Evolutionary conservation across 1,140 invertebrate genomes (phyloP).

Genomic region (Hypsibius dujardini): DNA sequence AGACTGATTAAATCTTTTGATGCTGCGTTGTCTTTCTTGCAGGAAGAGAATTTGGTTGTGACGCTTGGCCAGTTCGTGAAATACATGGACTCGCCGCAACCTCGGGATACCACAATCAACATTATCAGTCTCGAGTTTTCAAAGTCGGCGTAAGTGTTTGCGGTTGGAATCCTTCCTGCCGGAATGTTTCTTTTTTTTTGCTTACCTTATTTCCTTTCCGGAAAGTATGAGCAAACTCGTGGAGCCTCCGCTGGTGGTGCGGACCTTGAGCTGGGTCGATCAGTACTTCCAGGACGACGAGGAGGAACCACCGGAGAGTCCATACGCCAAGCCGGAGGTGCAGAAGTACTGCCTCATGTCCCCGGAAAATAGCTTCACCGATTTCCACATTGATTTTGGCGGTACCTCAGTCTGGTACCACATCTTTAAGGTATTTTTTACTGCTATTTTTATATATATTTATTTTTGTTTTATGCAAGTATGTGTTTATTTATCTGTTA

Average conservation of each 20-base stretch:
- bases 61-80: too few relatives aligned
- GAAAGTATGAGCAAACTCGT: slow-evolving; percentile 31
- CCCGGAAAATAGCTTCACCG: slow-evolving; percentile 66
- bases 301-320: slow-evolving; percentile 32
- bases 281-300: slow-evolving; percentile 44
- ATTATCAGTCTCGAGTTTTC: too few relatives aligned
- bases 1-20: too few relatives aligned
- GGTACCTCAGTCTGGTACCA: slow-evolving; percentile 90
- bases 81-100: too few relatives aligned
- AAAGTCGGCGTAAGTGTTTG: too few relatives aligned
- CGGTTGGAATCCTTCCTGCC: too few relatives aligned
- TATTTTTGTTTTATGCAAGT: slow-evolving; percentile 9
- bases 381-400: slow-evolving; percentile 88
- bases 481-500: too few relatives aligned
- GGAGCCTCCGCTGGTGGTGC: slow-evolving; percentile 52
- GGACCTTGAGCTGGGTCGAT: slow-evolving; percentile 62
- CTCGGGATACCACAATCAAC: too few relatives aligned
- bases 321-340: slow-evolving; percentile 49
- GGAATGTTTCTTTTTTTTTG: too few relatives aligned
- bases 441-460: not conserved
- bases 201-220: too few relatives aligned
- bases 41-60: too few relatives aligned
- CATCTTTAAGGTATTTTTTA: slow-evolving; percentile 43
- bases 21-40: too few relatives aligned
- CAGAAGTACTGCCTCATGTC: slow-evolving; percentile 82